Conservation (phyloP, 1,140 invertebrate species). For the Lineus longissimus region DNA sequence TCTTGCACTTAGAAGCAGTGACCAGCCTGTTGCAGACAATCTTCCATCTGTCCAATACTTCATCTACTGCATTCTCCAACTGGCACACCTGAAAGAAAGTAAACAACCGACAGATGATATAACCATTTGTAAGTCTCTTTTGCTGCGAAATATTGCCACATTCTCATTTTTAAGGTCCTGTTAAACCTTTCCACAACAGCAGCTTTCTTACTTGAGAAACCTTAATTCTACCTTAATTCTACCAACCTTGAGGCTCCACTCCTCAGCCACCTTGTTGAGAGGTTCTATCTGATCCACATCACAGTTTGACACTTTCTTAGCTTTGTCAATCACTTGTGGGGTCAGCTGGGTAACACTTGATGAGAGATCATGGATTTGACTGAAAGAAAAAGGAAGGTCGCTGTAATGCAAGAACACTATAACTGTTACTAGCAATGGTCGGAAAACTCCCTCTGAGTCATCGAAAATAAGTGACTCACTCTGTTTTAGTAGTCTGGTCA, state of each 20-base stretch:
- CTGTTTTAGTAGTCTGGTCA: neutral
- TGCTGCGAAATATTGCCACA: too few species aligned
- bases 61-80: conserved; percentile 4
- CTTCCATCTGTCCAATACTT: conserved; percentile 2
- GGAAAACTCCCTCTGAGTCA: too few species aligned
- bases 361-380: neutral
- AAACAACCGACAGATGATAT: too few species aligned
- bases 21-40: neutral
- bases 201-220: too few species aligned
- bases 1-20: conserved; percentile 1
- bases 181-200: too few species aligned
- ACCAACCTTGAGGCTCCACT: conserved; percentile 5
- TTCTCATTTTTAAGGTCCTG: too few species aligned
- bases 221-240: too few species aligned
- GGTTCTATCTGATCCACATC: conserved; percentile 11
- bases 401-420: too few species aligned
- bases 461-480: neutral
- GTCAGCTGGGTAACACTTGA: conserved; percentile 9
- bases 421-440: too few species aligned
- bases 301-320: neutral
- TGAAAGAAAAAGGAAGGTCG: neutral
- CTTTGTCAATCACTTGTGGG: conserved; percentile 11
- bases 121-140: too few species aligned
- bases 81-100: conserved; percentile 2
- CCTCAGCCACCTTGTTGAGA: conserved; percentile 4